Percentiles rank a stretch among this genome's conserved stretches.
phyloP scores from a whole-genome alignment of 2,113 vertebrate genomes.

The Notarius lentiginosus region DNA sequence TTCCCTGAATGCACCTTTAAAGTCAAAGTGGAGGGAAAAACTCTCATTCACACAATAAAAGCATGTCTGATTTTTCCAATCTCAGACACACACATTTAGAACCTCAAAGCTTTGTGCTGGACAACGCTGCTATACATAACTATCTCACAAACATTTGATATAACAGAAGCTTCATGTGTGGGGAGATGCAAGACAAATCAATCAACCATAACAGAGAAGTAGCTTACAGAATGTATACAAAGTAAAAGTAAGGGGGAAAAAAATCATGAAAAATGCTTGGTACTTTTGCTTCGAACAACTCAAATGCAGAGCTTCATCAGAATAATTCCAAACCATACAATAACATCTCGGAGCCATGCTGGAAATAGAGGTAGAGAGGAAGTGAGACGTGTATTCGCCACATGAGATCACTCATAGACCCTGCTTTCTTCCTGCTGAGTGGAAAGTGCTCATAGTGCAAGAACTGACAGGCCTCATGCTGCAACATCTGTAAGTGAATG shows the following conservation, averaged over 20 bases:
- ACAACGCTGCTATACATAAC: conserved; percentile 9
- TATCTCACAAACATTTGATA: not conserved
- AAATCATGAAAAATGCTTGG: not conserved
- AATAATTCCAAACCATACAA: not conserved
- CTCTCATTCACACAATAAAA: not conserved
- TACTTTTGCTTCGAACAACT: not conserved
- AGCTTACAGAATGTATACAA: not conserved
- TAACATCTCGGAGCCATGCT: not conserved
- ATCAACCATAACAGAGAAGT: not conserved
- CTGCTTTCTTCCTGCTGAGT: conserved; percentile 3
- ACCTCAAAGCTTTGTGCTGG: conserved; percentile 18
- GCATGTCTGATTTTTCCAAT: not conserved
- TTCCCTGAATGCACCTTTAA: not conserved
- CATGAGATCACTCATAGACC: conserved; percentile 23
- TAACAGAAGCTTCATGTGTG: not conserved
- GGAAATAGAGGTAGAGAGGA: conserved; percentile 2
- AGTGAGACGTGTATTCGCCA: conserved; percentile 1
- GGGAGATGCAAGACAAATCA: not conserved
- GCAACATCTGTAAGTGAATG: conserved; percentile 39
- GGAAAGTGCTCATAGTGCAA: conserved; percentile 37
- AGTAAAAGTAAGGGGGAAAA: not conserved
- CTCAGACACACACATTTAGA: conserved; percentile 16
- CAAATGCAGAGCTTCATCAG: not conserved
- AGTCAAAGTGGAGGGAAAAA: not conserved
- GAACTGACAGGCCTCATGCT: conserved; percentile 33